Percentiles rank a stretch among this genome's conserved stretches.
phyloP scores from a whole-genome alignment of 2,113 vertebrate species.

The Colius striatus region DNA sequence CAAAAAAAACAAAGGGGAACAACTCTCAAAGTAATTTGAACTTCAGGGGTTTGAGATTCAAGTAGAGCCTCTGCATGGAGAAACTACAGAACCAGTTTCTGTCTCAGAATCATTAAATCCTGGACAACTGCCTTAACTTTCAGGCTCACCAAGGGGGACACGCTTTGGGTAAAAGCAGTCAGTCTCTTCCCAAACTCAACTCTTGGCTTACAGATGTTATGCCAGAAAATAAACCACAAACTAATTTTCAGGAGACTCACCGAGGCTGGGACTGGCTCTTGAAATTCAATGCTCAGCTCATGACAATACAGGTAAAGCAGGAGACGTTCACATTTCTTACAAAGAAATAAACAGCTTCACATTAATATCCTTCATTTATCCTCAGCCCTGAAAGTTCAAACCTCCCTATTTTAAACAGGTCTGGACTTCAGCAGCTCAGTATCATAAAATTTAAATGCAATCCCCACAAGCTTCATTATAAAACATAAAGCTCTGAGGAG shows the following conservation, averaged over 20 bases:
- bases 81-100: neutral
- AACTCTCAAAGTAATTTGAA: neutral
- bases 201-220: neutral
- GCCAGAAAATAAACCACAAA: neutral
- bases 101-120: neutral
- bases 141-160: neutral
- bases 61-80: neutral
- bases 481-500: neutral
- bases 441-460: neutral
- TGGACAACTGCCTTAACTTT: neutral
- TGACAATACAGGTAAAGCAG: constrained; percentile 96
- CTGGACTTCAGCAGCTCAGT: neutral
- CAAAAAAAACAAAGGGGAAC: neutral
- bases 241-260: constrained; percentile 80
- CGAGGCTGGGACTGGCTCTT: constrained; percentile 91
- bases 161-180: neutral
- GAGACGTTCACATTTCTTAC: constrained; percentile 95
- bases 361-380: neutral
- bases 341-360: constrained; percentile 34
- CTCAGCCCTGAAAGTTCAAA: neutral
- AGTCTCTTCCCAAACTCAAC: neutral
- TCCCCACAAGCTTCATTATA: neutral
- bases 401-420: neutral
- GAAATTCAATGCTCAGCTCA: constrained; percentile 95
- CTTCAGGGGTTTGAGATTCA: neutral